phyloP scores from a whole-genome alignment of 2,113 vertebrate genomes.

The Phalacrocorax aristotelis region DNA sequence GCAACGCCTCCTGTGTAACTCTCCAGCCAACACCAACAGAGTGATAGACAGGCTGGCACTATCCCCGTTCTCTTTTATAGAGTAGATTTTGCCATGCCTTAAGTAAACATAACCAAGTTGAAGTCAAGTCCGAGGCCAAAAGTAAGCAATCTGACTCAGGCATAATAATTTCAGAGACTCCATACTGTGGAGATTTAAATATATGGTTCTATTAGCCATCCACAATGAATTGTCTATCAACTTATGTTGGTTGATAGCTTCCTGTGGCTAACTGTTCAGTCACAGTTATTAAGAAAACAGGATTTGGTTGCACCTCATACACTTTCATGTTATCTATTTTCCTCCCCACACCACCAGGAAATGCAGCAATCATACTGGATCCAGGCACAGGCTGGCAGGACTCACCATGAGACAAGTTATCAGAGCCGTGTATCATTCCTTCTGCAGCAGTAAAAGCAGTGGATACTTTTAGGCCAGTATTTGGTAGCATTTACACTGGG shows the following conservation, averaged over 20 bases:
- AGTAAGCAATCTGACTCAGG: background rate
- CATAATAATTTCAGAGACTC: background rate
- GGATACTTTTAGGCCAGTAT: background rate
- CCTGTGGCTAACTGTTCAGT: background rate
- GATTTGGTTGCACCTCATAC: background rate
- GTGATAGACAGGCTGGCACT: background rate
- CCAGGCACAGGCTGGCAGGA: background rate
- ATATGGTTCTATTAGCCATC: background rate
- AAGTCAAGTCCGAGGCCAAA: background rate
- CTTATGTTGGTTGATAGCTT: accelerated
- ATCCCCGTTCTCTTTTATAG: background rate
- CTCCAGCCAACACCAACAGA: background rate
- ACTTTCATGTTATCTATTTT: background rate
- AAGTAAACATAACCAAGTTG: conserved; percentile 22
- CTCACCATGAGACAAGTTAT: background rate
- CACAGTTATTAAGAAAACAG: background rate
- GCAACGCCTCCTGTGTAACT: background rate
- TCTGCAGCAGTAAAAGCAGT: background rate
- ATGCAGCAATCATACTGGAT: background rate
- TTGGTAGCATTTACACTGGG: background rate
- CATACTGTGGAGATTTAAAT: accelerated
- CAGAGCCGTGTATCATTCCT: background rate
- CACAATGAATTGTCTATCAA: accelerated
- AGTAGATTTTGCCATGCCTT: conserved; percentile 22
- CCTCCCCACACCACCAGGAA: background rate